These are phyloP conservation scores for Megalops cyprinoides DNA, from an alignment of 2,797 vertebrate species.

Conservation along the genomic window DNA sequence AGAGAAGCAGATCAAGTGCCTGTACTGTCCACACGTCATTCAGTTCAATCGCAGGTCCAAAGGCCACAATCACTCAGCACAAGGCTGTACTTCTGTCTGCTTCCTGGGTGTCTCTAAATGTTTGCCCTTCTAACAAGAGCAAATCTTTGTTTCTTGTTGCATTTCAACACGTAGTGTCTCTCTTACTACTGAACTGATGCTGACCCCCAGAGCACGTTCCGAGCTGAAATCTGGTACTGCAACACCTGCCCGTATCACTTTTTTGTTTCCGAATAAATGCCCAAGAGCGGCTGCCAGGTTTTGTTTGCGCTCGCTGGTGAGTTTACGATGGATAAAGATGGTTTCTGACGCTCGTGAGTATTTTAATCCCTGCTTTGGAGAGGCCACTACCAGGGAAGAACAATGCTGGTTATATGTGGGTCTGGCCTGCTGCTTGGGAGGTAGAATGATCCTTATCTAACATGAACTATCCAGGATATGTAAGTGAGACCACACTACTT, in stretches of 20 bases:
- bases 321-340: neutral
- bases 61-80: neutral
- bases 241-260: neutral
- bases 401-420: neutral
- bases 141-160: too few species aligned
- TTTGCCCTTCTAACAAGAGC: too few species aligned
- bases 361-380: neutral
- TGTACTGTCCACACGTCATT: neutral
- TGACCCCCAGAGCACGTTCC: neutral
- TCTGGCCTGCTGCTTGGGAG: neutral
- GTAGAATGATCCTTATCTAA: neutral
- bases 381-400: neutral
- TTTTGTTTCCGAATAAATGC: neutral
- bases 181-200: neutral
- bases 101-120: neutral
- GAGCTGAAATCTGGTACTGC: neutral
- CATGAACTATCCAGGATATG: too few species aligned
- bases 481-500: neutral
- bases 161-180: neutral
- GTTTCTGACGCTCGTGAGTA: neutral
- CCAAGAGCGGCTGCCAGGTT: neutral
- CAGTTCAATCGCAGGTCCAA: neutral
- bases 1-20: neutral
- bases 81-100: neutral
- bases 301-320: neutral